Evolutionary conservation across 2,888 invertebrate genomes (phyloP).

Genomic region (Eristalis tenax): DNA sequence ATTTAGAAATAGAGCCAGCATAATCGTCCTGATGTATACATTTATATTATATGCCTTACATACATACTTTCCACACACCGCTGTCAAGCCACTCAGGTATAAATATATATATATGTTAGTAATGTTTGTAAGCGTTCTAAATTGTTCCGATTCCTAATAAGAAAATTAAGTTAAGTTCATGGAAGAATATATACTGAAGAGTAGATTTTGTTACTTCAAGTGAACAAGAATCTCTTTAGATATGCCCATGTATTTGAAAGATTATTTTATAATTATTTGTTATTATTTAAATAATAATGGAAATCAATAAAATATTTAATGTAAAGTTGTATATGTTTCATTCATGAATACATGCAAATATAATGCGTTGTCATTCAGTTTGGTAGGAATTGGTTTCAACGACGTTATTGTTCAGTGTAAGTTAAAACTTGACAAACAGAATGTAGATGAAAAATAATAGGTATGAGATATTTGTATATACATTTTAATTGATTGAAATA

Average conservation of each 20-base stretch:
- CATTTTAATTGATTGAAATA: neutral
- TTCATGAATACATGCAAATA: no score
- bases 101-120: slow-evolving; percentile 1
- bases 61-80: slow-evolving; percentile 50
- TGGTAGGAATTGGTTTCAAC: no score
- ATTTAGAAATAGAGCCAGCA: slow-evolving; percentile 29
- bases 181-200: neutral
- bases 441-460: neutral
- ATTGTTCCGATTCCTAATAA: neutral
- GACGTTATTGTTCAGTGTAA: no score
- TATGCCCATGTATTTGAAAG: neutral
- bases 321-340: no score
- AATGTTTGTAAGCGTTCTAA: neutral
- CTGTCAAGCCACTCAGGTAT: slow-evolving; percentile 51
- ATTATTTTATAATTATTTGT: neutral
- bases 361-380: no score
- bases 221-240: neutral
- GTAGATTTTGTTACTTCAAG: neutral
- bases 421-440: neutral
- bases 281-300: neutral
- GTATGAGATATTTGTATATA: neutral
- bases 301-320: no score
- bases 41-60: neutral
- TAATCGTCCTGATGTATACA: neutral
- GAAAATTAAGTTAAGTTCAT: neutral